Evolutionary conservation across 2,113 vertebrate genomes (phyloP).

Genomic region (Dunckerocampus dactyliophorus): DNA sequence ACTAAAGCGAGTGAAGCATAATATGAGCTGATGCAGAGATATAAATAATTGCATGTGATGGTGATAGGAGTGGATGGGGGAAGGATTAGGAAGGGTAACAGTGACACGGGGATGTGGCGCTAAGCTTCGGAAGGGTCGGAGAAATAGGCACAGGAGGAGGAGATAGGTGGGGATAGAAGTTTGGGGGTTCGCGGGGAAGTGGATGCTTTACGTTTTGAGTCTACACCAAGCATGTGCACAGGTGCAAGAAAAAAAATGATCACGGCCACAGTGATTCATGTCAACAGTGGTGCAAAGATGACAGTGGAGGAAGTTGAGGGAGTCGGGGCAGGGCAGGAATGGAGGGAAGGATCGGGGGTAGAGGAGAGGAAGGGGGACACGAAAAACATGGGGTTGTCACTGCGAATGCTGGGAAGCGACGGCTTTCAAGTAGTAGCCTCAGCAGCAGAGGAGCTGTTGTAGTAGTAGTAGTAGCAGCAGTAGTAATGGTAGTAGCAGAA

Average conservation of each 20-base stretch:
- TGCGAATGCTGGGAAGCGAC: slow-evolving; percentile 68
- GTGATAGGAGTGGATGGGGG: slow-evolving; percentile 1
- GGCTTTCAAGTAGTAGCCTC: slow-evolving; percentile 69
- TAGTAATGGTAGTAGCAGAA: slow-evolving; percentile 64
- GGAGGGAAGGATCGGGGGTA: slow-evolving; percentile 38
- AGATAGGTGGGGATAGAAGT: slow-evolving; percentile 65
- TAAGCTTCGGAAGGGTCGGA: slow-evolving; percentile 51
- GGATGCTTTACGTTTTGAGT: slow-evolving; percentile 53
- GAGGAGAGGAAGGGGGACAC: slow-evolving; percentile 44
- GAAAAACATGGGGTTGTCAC: slow-evolving; percentile 69
- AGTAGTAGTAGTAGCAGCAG: slow-evolving; percentile 49
- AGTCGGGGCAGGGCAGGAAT: slow-evolving; percentile 6
- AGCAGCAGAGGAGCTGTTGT: slow-evolving; percentile 61
- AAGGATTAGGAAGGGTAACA: background rate
- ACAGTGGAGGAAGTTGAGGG: slow-evolving; percentile 14
- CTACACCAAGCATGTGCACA: slow-evolving; percentile 58
- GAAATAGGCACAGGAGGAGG: slow-evolving; percentile 41
- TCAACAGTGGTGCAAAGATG: slow-evolving; percentile 24
- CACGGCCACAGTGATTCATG: slow-evolving; percentile 19
- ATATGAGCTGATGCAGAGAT: slow-evolving; percentile 13
- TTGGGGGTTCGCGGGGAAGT: slow-evolving; percentile 53
- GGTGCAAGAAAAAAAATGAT: slow-evolving; percentile 25
- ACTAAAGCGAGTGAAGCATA: slow-evolving; percentile 29
- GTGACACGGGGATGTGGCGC: slow-evolving; percentile 13
- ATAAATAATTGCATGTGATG: slow-evolving; percentile 16